Evolutionary conservation across 2,888 invertebrate genomes (phyloP), one percentile per base, ranked within the genome.

Genomic region (Anoplius nigerrimus): DNA sequence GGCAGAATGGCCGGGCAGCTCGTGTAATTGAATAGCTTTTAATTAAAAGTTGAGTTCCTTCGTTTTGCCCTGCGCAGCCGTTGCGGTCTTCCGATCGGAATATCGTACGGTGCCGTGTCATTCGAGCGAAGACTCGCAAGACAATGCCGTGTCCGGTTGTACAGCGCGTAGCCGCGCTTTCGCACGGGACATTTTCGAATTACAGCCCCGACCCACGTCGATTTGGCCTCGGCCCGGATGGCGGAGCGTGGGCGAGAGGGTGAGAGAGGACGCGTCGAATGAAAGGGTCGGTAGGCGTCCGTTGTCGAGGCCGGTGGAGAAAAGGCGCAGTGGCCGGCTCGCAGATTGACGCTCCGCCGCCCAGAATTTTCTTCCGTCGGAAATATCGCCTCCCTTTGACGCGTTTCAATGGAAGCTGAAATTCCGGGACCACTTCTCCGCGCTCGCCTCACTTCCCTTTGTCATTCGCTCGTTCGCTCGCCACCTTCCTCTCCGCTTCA

Each of bases 1-100:
- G 58, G 62, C 48, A 66, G 66, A 46, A 58, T 53, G 62, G 53
- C 59, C 16, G 53, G 46, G n/a, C 59, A 59, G 69, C 65, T 69
- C 65, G 73, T 77, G 79, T 80, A 83, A 83, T 82, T 84, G 83
- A 84, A 82, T 79, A 68, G 74, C 69, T 79, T 82, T 82, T 83
- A 86, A 85, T 86, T 83, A 84, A 84, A 84, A 82, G 76, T 81
- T 76, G 72, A 76, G 68, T 75, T 78, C 67, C 76, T 76, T 78
- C 68, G 68, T 75, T 75, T 70, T 52, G 43, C 59, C 16, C 58
- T 46, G 56, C 48, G 63, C 61, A 53, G 24, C 66, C 65, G 55
- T 66, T 27, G 53, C 58, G 58, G 62, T 59, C 60, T 27, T 16
- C 20, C n/a, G 34, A 21, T 59, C 43, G 58, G 61, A 53, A 70